These are phyloP conservation scores for Malurus alboscapulatus DNA, from an alignment of 2,113 vertebrate genomes.

Conservation along the genomic window DNA sequence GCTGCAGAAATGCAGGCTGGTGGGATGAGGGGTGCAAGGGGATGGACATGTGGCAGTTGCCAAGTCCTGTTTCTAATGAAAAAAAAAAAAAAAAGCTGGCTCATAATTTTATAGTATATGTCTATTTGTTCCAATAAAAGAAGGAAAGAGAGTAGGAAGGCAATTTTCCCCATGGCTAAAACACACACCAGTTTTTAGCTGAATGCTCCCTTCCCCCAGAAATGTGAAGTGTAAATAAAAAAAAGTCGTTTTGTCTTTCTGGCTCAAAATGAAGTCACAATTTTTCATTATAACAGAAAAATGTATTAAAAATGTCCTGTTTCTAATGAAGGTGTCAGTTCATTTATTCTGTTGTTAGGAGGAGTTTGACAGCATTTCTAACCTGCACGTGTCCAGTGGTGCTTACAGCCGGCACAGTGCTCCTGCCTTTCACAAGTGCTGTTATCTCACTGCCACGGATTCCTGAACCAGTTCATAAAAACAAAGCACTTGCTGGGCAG, in stretches of 20 bases:
- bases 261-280: not conserved
- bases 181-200: not conserved
- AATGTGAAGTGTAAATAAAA: not conserved
- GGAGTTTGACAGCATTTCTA: not conserved
- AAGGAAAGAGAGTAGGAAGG: constrained; percentile 10
- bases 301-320: not conserved
- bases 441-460: not conserved
- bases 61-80: not conserved
- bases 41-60: not conserved
- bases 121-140: constrained; percentile 31
- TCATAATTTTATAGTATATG: constrained; percentile 30
- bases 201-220: not conserved
- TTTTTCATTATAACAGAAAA: not conserved
- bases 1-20: not conserved
- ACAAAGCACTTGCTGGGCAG: not conserved
- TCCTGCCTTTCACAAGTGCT: not conserved
- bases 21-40: not conserved
- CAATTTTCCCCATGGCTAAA: not conserved
- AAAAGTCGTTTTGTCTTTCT: not conserved
- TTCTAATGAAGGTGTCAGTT: not conserved
- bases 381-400: not conserved
- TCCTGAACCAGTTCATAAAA: constrained; percentile 17
- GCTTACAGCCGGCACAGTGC: not conserved
- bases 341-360: not conserved
- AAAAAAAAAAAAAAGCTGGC: not conserved